Base-by-base conservation (phyloP, 2,888 invertebrate species). In the Pardosa pseudoannulata region DNA sequence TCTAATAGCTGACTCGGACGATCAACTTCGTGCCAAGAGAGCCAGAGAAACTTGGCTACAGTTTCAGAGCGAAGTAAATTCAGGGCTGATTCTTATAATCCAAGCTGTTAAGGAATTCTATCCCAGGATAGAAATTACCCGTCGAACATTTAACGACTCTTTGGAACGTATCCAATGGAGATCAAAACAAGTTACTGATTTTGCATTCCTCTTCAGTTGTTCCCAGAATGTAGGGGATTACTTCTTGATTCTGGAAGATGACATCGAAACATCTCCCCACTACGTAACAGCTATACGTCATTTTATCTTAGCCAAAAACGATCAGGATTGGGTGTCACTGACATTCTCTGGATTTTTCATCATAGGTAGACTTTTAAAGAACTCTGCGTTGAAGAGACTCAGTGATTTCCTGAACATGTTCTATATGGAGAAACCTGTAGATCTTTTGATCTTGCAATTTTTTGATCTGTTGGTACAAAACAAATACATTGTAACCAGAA, bases 141-240 rank as follows among this genome's bases (percentile, higher is more conserved):
- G 90, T 36, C 88, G 90, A 27, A 92, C 91, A 5, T 91, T 90
- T 79, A 90, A 91, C 68, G 92, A 92, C 79, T 88, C 90, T 0
- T 85, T 89, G 23, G 89, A 90, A n/a, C 88, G 91, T 65, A 91
- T 91, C 0, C 87, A 89, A 72, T 92, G 92, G 92, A 88, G 92
- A 29, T 90, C 92, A 0, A 92, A 92, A 87, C 92, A 92, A 89
- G 92, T 91, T 29, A 80, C 92, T 23, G 92, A 92, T 88, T 92
- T 91, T 88, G 91, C 91, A 0, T 91, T 90, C 81, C 88, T 92
- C 27, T 91, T 91, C 79, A 88, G 90, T 75, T 92, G 91, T 81
- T 88, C 90, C 7, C 87, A 89, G 27, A 88, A 89, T 9, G 70
- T 91, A 56, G 91, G 91, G 1, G 88, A 90, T 32, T 91, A 91